These are phyloP conservation scores for Trogon melanurus DNA, from an alignment of 2,113 vertebrate genomes.

Conservation along the genomic window DNA sequence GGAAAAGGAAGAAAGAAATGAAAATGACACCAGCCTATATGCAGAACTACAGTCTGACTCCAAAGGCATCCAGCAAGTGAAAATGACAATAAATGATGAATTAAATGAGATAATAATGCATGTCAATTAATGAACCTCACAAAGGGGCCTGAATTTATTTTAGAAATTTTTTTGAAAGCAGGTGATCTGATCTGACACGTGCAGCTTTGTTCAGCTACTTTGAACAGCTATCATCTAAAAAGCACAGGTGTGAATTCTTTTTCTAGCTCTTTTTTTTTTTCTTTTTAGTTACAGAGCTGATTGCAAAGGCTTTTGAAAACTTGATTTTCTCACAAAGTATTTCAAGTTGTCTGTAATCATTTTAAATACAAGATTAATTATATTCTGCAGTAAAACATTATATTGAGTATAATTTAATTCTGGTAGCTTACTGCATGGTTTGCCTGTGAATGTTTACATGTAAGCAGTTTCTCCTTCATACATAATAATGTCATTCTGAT, in stretches of 20 bases:
- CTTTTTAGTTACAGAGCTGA: not conserved
- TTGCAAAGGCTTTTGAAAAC: slow-evolving; percentile 41
- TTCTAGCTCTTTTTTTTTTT: not conserved
- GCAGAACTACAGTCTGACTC: not conserved
- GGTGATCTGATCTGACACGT: not conserved
- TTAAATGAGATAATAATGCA: not conserved
- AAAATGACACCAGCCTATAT: not conserved
- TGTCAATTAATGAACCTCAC: not conserved
- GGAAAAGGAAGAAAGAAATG: not conserved
- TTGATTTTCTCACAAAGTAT: not conserved
- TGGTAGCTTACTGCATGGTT: not conserved
- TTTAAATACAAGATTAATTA: slow-evolving; percentile 21
- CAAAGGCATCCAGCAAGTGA: not conserved
- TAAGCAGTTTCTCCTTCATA: not conserved
- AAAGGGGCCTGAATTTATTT: not conserved
- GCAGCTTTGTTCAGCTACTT: not conserved
- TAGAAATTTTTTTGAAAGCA: not conserved
- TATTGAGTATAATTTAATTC: not conserved
- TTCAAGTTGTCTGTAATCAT: slow-evolving; percentile 11
- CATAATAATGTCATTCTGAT: not conserved
- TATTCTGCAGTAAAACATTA: not conserved
- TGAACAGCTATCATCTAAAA: not conserved
- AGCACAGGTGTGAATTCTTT: slow-evolving; percentile 13
- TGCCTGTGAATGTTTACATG: not conserved
- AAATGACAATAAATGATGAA: not conserved